These are phyloP conservation scores for Enteromius paludinosus DNA, from an alignment of 2,797 vertebrate species.

Conservation along the genomic window DNA sequence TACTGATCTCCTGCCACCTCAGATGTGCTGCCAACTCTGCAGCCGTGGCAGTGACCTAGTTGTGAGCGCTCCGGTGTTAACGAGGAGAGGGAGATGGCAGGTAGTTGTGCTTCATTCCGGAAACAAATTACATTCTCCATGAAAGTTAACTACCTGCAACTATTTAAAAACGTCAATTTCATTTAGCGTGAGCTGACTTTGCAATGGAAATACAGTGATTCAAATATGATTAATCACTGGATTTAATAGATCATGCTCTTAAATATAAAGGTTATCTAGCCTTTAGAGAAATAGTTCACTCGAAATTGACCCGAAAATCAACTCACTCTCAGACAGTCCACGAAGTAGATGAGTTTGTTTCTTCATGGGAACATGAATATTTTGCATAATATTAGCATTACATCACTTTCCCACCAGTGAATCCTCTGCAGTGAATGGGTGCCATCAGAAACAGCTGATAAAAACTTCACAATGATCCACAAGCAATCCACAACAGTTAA, in stretches of 20 bases:
- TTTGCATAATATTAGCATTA: not conserved
- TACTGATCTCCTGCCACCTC: conserved; percentile 35
- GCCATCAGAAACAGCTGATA: not conserved
- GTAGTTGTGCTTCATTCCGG: not conserved
- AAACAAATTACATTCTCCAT: not conserved
- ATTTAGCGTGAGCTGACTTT: not conserved
- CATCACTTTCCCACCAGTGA: not conserved
- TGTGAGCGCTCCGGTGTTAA: conserved; percentile 16
- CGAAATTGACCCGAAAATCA: not conserved
- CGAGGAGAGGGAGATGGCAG: not conserved
- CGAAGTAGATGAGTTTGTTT: not conserved
- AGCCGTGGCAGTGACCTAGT: conserved; percentile 42
- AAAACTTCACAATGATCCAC: not conserved
- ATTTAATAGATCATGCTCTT: not conserved
- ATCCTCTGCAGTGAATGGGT: not conserved
- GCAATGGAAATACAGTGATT: not conserved
- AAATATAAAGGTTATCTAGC: not conserved
- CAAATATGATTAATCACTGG: not conserved
- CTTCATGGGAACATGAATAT: not conserved
- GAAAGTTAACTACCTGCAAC: not conserved
- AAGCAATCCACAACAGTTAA: not conserved
- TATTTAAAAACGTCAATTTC: not conserved
- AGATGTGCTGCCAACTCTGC: conserved; percentile 39
- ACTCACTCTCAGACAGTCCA: not conserved
- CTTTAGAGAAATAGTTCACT: not conserved